Evolutionary conservation across 30 jellyfish, hydroid and myxozoan genomes (phyloP), one percentile per base, ranked within the genome.

Genomic region (Pseudorhiza aurosa): DNA sequence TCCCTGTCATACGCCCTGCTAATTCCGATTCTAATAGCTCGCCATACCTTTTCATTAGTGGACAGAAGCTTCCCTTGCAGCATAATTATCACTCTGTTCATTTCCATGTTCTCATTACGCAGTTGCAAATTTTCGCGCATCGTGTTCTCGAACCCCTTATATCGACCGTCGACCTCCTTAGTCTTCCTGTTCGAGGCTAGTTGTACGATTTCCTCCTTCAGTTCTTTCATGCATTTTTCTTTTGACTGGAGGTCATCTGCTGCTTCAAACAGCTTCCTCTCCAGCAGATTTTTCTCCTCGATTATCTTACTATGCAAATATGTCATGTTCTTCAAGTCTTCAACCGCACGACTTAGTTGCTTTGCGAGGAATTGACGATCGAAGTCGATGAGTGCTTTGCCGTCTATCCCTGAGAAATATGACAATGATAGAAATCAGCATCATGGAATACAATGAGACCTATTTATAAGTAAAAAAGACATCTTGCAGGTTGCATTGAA

Each of bases 311-410:
- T 58, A 8, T 65, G 93, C 77, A 75, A 64, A 24, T 70, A 82
- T 42, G 95, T 76, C 95, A 89, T 75, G 58, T 77, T 29, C 44
- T 82, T 87, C 73, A 82, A 68, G 77, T 83, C 97, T 12, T 39
- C 43, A 57, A 58, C 55, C 15, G 96, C 90, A 22, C 87, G 85
- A 29, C 83, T 89, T 27, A 89, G 74, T 33, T 89, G 97, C 21
- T 82, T 89, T 46, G 97, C 90, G 15, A 89, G 93, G 49, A 77
- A 70, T 29, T 72, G 77, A 1, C 97, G 91, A 43, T 89, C 97
- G 68, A 76, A 89, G 60, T 89, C 97, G 30, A 89, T 46, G 8
- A 73, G 71, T 5, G 90, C 97, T 36, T 89, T 89, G 7, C 90
- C 97, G 27, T 94, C 82, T 2, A 89, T 37, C 19, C 96, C 97